A percentile compares a stretch with the other conserved stretches of the same genome.
These are phyloP conservation scores for Phoebastria nigripes DNA, from an alignment of 2,797 vertebrate genomes.

Conservation along the genomic window DNA sequence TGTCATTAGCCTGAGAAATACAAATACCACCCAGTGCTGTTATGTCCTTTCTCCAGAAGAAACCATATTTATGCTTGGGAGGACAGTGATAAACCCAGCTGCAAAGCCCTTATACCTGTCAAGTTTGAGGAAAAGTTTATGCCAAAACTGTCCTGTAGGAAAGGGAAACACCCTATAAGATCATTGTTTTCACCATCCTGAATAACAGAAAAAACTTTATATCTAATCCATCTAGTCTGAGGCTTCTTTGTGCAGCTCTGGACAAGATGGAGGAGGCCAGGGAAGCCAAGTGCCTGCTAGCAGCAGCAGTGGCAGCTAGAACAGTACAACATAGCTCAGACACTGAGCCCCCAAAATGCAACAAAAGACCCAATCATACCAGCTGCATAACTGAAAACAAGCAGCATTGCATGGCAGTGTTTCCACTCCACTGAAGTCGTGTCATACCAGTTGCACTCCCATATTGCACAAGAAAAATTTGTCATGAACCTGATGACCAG, in stretches of 20 bases:
- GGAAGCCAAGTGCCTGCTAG: background rate
- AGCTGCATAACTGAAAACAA: background rate
- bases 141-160: background rate
- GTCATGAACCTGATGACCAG: background rate
- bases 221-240: background rate
- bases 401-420: background rate
- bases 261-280: background rate
- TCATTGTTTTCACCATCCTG: background rate
- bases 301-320: background rate
- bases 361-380: background rate
- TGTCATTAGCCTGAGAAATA: background rate
- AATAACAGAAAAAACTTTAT: background rate
- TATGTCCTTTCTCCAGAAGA: background rate
- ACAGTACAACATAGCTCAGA: background rate
- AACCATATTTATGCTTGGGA: background rate
- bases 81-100: background rate
- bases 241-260: background rate
- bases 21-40: background rate
- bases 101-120: background rate
- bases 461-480: background rate
- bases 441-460: accelerated
- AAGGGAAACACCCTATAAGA: background rate
- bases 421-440: background rate
- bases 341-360: background rate
- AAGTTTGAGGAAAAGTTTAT: background rate